Conservation (phyloP, 2,113 vertebrate genomes). For the Ancistrus triradiatus region DNA sequence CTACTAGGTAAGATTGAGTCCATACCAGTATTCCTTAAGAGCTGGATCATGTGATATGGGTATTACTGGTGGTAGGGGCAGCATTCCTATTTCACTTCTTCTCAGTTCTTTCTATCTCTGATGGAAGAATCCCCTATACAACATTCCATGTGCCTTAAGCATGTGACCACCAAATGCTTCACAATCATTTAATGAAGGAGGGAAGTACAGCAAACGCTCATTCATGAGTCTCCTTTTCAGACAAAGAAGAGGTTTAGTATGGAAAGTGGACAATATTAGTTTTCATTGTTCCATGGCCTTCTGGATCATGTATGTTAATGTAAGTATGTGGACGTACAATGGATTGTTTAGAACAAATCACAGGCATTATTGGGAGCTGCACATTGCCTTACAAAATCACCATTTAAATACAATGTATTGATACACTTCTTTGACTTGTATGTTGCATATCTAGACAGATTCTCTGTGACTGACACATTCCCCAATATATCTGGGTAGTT, state of each 20-base stretch:
- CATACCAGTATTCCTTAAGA: conserved; percentile 8
- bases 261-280: conserved; percentile 5
- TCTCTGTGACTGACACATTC: neutral
- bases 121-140: neutral
- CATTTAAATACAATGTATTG: neutral
- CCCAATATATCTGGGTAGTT: neutral
- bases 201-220: neutral
- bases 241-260: conserved; percentile 21
- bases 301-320: neutral
- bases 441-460: neutral
- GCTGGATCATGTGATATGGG: conserved; percentile 55
- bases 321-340: neutral
- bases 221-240: neutral
- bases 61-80: neutral
- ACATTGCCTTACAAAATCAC: neutral
- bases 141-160: neutral
- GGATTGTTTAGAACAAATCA: neutral
- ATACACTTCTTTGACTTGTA: neutral
- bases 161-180: conserved; percentile 37
- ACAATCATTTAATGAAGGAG: neutral
- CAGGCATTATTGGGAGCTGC: neutral
- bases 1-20: no score
- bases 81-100: conserved; percentile 47
- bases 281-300: conserved; percentile 2
- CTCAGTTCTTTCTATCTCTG: conserved; percentile 12